These are phyloP conservation scores for Tipula vernalis DNA, from an alignment of 2,888 invertebrate genomes.

Conservation along the genomic window DNA sequence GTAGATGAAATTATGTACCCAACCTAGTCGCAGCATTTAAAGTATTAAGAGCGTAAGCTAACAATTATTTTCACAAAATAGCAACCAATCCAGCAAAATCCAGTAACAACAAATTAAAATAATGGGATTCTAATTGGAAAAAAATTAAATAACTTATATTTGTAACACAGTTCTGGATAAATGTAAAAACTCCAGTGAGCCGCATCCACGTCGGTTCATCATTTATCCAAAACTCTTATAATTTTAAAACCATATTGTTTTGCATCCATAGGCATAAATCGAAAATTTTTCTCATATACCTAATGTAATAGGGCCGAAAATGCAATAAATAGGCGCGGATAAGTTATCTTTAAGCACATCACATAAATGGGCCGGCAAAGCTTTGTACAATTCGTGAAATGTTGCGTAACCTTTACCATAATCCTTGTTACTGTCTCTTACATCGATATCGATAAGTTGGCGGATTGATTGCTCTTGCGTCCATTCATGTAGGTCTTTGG, in stretches of 20 bases:
- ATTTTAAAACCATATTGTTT: background rate
- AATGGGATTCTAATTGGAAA: too few species aligned
- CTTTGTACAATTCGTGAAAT: conserved; percentile 44
- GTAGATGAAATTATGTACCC: too few species aligned
- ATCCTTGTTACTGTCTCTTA: conserved; percentile 21
- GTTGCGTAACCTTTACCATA: conserved; percentile 36
- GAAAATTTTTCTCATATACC: conserved; percentile 66
- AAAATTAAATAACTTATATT: too few species aligned
- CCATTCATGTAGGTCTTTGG: conserved; percentile 43
- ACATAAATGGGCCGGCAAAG: conserved; percentile 41
- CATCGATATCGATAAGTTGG: conserved; percentile 21
- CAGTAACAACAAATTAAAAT: too few species aligned
- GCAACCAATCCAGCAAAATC: too few species aligned
- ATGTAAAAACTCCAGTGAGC: too few species aligned
- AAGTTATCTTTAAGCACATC: conserved; percentile 51
- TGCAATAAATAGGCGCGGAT: conserved; percentile 62
- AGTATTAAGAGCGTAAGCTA: too few species aligned
- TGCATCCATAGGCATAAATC: background rate
- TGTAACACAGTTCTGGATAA: too few species aligned
- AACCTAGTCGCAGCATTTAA: too few species aligned
- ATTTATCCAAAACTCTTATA: background rate
- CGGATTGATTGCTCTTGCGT: background rate
- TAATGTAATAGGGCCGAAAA: conserved; percentile 72
- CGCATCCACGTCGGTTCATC: background rate
- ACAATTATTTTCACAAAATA: too few species aligned